A percentile compares a stretch with the other conserved stretches of the same genome.
Evolutionary conservation across 2,797 vertebrate genomes (phyloP).

Genomic region (Nannoperca obscura): DNA sequence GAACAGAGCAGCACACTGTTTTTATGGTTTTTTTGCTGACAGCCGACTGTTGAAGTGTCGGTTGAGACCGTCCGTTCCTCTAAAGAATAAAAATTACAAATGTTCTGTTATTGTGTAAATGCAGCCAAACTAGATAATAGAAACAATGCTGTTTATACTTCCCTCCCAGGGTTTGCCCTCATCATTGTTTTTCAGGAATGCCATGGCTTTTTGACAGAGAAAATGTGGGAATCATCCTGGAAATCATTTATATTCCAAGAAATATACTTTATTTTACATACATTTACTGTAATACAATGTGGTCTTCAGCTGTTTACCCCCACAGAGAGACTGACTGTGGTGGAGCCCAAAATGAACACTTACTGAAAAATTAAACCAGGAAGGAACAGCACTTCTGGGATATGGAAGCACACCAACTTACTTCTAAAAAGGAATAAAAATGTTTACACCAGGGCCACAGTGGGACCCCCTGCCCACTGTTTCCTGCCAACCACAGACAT

Average conservation of each 20-base stretch:
- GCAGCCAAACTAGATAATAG: not conserved
- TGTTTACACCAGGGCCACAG: not conserved
- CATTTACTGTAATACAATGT: slow-evolving; percentile 8
- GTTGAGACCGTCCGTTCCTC: not conserved
- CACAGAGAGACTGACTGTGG: not conserved
- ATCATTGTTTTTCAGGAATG: not conserved
- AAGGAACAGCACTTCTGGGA: not conserved
- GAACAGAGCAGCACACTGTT: not conserved
- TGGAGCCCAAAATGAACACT: not conserved
- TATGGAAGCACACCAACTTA: slow-evolving; percentile 18
- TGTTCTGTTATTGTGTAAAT: not conserved
- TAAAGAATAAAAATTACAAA: not conserved
- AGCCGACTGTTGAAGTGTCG: not conserved
- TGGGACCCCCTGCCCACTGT: slow-evolving; percentile 10
- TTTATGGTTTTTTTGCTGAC: not conserved
- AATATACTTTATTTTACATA: slow-evolving; percentile 1
- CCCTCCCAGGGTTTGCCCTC: not conserved
- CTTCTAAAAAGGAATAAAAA: slow-evolving; percentile 20
- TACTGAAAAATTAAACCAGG: not conserved
- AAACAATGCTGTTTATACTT: not conserved
- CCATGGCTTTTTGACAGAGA: not conserved
- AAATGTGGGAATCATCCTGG: not conserved
- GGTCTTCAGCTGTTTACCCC: slow-evolving; percentile 15
- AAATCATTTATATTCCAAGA: not conserved
- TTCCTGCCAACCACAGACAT: slow-evolving; percentile 25